Percentiles rank a stretch among this genome's conserved stretches.
These are phyloP conservation scores for Nematolebias whitei DNA, from an alignment of 2,113 vertebrate genomes.

Conservation along the genomic window DNA sequence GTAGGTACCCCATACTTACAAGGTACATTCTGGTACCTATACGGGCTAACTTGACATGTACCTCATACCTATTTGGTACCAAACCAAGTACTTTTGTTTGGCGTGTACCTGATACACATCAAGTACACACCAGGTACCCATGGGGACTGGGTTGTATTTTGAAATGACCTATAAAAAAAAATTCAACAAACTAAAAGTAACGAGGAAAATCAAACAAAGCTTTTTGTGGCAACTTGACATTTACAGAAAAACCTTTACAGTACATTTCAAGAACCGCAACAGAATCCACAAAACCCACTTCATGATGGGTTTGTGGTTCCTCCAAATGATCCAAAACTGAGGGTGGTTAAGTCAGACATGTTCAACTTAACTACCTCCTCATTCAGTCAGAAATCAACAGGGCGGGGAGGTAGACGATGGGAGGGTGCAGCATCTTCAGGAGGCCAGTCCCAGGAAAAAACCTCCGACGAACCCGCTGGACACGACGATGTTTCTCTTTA, in stretches of 20 bases:
- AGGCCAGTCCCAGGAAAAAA: conserved; percentile 95
- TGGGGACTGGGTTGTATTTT: too few species aligned
- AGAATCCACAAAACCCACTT: background rate
- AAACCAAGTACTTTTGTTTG: too few species aligned
- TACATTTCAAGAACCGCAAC: conserved; percentile 3
- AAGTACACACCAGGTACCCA: too few species aligned
- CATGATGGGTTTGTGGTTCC: background rate
- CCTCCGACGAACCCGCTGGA: conserved; percentile 96
- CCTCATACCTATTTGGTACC: too few species aligned
- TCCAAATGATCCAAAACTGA: background rate
- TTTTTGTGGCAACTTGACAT: too few species aligned
- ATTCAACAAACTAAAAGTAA: too few species aligned
- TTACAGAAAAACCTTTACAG: conserved; percentile 12
- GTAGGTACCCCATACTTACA: too few species aligned
- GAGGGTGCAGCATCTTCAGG: conserved; percentile 67
- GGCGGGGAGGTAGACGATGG: conserved; percentile 27
- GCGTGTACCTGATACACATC: too few species aligned
- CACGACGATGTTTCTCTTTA: conserved; percentile 96
- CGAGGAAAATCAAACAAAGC: too few species aligned
- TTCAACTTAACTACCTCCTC: conserved; percentile 12
- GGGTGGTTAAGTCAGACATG: conserved; percentile 34
- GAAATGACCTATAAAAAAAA: too few species aligned
- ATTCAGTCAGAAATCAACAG: background rate
- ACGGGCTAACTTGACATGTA: too few species aligned
- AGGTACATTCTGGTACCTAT: too few species aligned